Evolutionary conservation across 2,888 invertebrate species (phyloP).

Genomic region (Morpho deidamia): DNA sequence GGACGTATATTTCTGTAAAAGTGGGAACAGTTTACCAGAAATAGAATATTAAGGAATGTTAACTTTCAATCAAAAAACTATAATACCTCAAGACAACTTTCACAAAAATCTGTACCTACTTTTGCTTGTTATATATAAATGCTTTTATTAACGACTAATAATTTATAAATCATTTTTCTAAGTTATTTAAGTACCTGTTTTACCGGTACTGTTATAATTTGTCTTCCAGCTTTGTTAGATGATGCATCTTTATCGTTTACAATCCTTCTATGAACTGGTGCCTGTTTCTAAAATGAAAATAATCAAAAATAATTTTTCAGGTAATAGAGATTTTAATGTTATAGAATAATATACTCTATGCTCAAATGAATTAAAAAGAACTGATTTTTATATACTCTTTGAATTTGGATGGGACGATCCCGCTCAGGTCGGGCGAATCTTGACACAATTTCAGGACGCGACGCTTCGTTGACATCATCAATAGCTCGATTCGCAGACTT

Average conservation of each 20-base stretch:
- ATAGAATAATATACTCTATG: no score
- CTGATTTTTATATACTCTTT: constrained; percentile 4
- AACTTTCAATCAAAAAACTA: no score
- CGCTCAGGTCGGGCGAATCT: constrained; percentile 31
- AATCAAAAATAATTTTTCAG: not conserved
- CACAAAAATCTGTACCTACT: no score
- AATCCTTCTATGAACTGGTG: constrained; percentile 32
- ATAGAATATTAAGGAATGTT: not conserved
- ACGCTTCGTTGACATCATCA: constrained; percentile 30
- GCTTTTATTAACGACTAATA: no score
- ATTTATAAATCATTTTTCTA: not conserved
- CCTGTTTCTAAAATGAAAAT: constrained; percentile 32
- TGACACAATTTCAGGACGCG: constrained; percentile 13
- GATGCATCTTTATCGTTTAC: constrained; percentile 23
- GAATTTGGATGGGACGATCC: constrained; percentile 26
- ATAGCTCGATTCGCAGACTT: constrained; percentile 43
- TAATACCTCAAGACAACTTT: no score
- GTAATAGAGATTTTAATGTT: no score
- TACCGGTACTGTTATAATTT: constrained; percentile 37
- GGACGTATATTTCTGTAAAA: constrained; percentile 20
- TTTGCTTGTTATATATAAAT: no score
- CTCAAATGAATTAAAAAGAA: no score
- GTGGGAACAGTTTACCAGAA: not conserved
- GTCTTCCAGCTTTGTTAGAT: constrained; percentile 27
- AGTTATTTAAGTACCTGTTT: constrained; percentile 28